Percentiles rank a stretch among this genome's conserved stretches.
phyloP scores from a whole-genome alignment of 2,797 vertebrate genomes.

The Tangara arthus region DNA sequence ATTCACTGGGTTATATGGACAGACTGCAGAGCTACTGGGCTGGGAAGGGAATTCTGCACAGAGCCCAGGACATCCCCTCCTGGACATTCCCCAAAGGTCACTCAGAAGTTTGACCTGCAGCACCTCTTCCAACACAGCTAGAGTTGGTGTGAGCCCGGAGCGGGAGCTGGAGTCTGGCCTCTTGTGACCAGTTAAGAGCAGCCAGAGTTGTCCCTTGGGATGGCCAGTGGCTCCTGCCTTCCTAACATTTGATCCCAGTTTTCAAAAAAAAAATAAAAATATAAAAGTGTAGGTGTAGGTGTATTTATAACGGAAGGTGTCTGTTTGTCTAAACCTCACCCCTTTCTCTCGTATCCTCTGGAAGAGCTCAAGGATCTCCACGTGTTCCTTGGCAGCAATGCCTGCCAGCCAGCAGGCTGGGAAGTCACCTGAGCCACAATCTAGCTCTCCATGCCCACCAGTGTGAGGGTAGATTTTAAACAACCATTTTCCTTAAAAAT shows the following conservation, averaged over 20 bases:
- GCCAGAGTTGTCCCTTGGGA: not conserved
- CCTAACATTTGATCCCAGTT: conserved; percentile 61
- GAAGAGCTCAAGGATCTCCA: conserved; percentile 43
- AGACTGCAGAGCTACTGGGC: conserved; percentile 37
- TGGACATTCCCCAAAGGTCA: conserved; percentile 16
- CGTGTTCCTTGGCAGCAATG: conserved; percentile 40
- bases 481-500: conserved; percentile 73
- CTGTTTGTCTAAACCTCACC: conserved; percentile 1
- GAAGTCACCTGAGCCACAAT: conserved; percentile 49
- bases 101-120: conserved; percentile 11
- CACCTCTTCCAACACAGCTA: conserved; percentile 7
- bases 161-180: not conserved
- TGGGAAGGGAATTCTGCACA: conserved; percentile 48
- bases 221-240: conserved; percentile 43
- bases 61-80: conserved; percentile 43
- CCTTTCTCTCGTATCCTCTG: not conserved
- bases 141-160: not conserved
- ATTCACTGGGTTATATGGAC: conserved; percentile 46
- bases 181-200: not conserved
- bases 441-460: conserved; percentile 71
- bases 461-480: conserved; percentile 70
- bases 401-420: conserved; percentile 55
- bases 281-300: not conserved
- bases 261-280: not conserved
- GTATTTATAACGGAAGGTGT: conserved; percentile 17